Evolutionary conservation across 1,140 invertebrate genomes (phyloP).

Genomic region (Trachymyrmex cornetzi): DNA sequence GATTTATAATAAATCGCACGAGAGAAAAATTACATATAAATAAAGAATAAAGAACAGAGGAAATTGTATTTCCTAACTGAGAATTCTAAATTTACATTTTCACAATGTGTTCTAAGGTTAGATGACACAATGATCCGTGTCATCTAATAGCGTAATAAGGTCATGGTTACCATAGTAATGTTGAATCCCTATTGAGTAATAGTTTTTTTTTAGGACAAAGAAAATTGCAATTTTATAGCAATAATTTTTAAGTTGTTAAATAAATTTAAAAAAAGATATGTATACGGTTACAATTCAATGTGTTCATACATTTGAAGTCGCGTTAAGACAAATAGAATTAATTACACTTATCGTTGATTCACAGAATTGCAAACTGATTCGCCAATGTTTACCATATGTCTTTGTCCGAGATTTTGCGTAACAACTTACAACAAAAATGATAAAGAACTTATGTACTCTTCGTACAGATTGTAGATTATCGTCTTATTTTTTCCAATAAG

Average conservation of each 20-base stretch:
- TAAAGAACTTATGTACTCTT: conserved; percentile 5
- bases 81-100: background rate
- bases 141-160: conserved; percentile 3
- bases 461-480: background rate
- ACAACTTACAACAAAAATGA: background rate
- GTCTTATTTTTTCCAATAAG: conserved; percentile 3
- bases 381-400: background rate
- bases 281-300: background rate
- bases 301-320: background rate
- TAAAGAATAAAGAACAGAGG: background rate
- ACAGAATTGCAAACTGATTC: conserved; percentile 26
- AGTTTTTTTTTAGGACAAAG: background rate
- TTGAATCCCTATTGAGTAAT: background rate
- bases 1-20: background rate
- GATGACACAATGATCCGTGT: background rate
- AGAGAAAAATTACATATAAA: background rate
- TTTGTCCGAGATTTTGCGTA: conserved; percentile 32
- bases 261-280: background rate
- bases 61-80: background rate
- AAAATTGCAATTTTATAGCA: background rate
- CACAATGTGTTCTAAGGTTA: conserved; percentile 2
- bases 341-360: conserved; percentile 24
- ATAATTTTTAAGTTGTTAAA: conserved; percentile 4
- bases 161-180: background rate
- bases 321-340: background rate